These are phyloP conservation scores for Oreochromis tanganicae DNA, from an alignment of 2,113 vertebrate genomes.

Conservation along the genomic window DNA sequence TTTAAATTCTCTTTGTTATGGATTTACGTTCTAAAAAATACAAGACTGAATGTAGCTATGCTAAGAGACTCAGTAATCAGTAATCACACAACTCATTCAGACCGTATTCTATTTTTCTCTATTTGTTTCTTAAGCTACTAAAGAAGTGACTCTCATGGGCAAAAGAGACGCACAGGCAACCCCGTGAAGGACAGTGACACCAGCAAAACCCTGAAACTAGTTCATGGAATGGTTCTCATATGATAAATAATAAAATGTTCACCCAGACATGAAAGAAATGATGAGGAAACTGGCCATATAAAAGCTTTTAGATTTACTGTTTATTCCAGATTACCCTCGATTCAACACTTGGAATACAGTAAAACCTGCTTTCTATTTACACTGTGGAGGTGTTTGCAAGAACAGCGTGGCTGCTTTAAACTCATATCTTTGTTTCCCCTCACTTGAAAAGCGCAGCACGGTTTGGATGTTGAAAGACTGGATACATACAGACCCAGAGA, in stretches of 20 bases:
- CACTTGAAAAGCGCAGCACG: neutral
- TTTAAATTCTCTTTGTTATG: neutral
- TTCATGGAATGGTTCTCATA: neutral
- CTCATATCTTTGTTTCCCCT: constrained; percentile 34
- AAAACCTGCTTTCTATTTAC: constrained; percentile 19
- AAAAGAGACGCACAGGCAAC: neutral
- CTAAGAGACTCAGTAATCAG: neutral
- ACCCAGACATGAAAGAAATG: constrained; percentile 13
- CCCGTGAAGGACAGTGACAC: neutral
- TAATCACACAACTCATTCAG: neutral
- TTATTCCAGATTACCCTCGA: constrained; percentile 1
- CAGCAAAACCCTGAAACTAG: neutral
- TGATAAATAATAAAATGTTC: neutral
- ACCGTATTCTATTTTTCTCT: neutral
- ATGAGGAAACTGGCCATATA: neutral
- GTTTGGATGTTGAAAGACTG: constrained; percentile 12
- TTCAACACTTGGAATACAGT: constrained; percentile 22
- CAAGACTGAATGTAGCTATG: neutral
- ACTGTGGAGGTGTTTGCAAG: constrained; percentile 34
- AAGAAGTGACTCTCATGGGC: neutral
- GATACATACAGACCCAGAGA: constrained; percentile 1
- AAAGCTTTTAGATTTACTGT: constrained; percentile 26
- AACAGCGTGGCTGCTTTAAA: constrained; percentile 14
- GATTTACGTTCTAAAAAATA: neutral
- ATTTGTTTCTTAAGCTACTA: neutral